Base-by-base conservation (phyloP, 2,797 vertebrate species). In the Aselliscus stoliczkanus region DNA sequence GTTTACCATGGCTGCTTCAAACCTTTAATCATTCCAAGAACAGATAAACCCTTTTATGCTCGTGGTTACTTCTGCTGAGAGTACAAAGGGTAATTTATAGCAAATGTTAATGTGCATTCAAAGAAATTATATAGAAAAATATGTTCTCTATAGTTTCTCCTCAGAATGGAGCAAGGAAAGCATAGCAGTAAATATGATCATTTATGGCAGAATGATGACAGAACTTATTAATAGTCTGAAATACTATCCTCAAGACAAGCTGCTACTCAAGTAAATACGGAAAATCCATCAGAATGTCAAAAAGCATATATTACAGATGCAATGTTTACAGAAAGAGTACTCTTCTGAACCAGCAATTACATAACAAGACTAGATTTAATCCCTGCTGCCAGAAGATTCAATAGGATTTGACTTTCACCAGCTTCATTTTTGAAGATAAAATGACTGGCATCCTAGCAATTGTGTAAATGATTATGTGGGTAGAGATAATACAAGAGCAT, bases 241-340 rank as follows among this genome's bases (percentile, higher is more conserved):
- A 52, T 34, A 87, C 42, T 86, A 17, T 73, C 80, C 65, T 84
- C 65, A 94, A 44, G 18, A 89, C 27, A 70, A 64, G 17, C 62
- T 81, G 27, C 31, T 91, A 20, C 37, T 95, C 56, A 92, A 95
- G 47, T 31, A 34, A 95, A 79, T 88, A 70, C 29, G 52, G 44
- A 65, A 96, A 97, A 70, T 70, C 69, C 62, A 90, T 95, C 95
- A 90, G 52, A 77, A 79, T 88, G 52, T 93, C 77, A 95, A 42
- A 85, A 97, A 50, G 15, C n/a, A 92, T 93, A 76, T 65, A 72
- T 29, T 23, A 29, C 18, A 31, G 42, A 94, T 39, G n/a, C 37
- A 27, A 4, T 93, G 27, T 93, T 90, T 77, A 79, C 14, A 81
- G 82, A 18, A 25, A 34, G 12, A 85, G n/a, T 12, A 62, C 17